Evolutionary conservation across 2,888 invertebrate genomes (phyloP), one percentile per base, ranked within the genome.

Genomic region (Caenorhabditis doughertyi): DNA sequence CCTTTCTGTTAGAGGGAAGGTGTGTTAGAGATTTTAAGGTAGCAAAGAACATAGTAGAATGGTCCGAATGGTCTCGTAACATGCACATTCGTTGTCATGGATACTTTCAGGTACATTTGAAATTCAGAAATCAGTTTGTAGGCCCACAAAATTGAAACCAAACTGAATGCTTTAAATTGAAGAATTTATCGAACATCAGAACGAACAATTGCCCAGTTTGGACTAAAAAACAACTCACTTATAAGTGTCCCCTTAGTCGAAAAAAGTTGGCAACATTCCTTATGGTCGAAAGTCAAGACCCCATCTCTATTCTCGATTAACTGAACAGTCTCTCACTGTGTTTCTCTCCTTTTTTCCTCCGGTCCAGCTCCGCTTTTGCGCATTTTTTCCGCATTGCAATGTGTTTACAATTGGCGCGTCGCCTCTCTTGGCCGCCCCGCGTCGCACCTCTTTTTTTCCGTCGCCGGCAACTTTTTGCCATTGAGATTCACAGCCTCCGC

Each of bases 401-500:
- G 64, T 73, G 73, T 65, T 44, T 65, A 65, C 73, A 73, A 73
- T 51, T 64, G 64, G 62, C 62, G 42, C 53, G 51, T n/a, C 51
- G 44, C 13, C 25, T 1, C 58, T 39, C 39, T 60, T 42, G 2
- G 23, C 23, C 58, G 47, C 71, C 23, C 23, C 21, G 16, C 56
- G 23, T 32, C 49, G 58, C 72, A 53, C 72, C 39, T 64, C 60
- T 39, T 72, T 64, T n/a, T 62, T 73, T 73, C 64, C 65, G 73
- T 65, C 44, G 64, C 76, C 68, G 76, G 76, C 67, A 76, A 76
- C 76, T 79, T 79, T 70, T 70, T 79, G 68, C 77, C 71, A 71
- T 79, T 64, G 65, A 55, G 70, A 65, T 65, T 65, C 70, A 47
- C 65, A 65, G 44, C 62, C 21, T 53, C 70, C 62, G 51, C 68